Evolutionary conservation across 1,140 invertebrate genomes (phyloP).

Genomic region (Cephus cinctus): DNA sequence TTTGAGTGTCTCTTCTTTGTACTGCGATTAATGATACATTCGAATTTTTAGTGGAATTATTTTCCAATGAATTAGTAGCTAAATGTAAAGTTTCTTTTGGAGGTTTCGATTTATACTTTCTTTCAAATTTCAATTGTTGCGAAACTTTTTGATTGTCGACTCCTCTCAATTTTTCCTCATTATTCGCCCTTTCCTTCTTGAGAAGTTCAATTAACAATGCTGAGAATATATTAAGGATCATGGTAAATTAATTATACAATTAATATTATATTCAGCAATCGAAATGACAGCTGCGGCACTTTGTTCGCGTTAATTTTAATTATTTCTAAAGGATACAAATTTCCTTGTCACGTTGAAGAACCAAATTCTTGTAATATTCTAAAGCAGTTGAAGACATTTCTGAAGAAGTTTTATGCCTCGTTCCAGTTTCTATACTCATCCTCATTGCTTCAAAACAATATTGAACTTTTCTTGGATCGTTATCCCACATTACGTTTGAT

Average conservation of each 20-base stretch:
- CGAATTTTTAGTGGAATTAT: too few relatives aligned
- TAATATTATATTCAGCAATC: not conserved
- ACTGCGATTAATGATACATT: too few relatives aligned
- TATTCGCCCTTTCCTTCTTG: conserved; percentile 17
- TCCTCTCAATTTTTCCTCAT: not conserved
- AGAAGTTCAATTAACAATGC: conserved; percentile 28
- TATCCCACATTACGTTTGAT: conserved; percentile 13
- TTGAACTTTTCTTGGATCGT: conserved; percentile 15
- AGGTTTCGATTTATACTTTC: too few relatives aligned
- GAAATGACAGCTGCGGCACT: too few relatives aligned
- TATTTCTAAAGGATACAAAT: conserved; percentile 44
- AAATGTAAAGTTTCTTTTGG: too few relatives aligned
- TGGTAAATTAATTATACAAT: conserved; percentile 2
- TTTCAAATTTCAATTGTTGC: too few relatives aligned
- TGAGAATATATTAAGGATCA: conserved; percentile 19
- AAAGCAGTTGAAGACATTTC: conserved; percentile 1
- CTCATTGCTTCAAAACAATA: conserved; percentile 19
- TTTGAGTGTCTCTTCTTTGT: too few relatives aligned
- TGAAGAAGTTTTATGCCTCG: conserved; percentile 7
- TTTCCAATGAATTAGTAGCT: too few relatives aligned
- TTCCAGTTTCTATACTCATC: conserved; percentile 14
- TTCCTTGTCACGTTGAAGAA: conserved; percentile 43
- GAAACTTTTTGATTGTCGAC: too few relatives aligned
- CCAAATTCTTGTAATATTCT: conserved; percentile 34
- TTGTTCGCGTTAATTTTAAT: too few relatives aligned